phyloP scores from a whole-genome alignment of 1,140 invertebrate species.

The Pachypeltis micranthus region DNA sequence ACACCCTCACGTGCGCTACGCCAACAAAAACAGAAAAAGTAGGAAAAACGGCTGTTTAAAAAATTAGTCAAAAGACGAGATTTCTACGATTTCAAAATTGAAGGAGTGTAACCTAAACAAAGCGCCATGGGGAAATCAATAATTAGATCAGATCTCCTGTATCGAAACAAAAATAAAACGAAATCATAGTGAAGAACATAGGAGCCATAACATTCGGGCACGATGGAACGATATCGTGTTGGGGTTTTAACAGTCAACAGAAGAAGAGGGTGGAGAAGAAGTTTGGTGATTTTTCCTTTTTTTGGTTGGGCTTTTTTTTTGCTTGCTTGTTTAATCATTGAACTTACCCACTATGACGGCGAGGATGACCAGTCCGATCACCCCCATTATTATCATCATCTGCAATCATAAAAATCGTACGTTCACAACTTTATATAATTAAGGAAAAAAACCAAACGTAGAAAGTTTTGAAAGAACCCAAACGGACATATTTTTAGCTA shows the following conservation, averaged over 20 bases:
- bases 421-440: background rate
- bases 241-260: background rate
- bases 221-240: constrained; percentile 2
- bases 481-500: background rate
- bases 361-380: constrained; percentile 65
- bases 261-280: constrained; percentile 1
- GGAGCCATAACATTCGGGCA: background rate
- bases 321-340: constrained; percentile 21
- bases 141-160: too few relatives aligned
- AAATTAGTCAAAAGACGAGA: too few relatives aligned
- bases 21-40: too few relatives aligned
- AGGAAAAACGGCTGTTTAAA: too few relatives aligned
- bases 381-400: constrained; percentile 88
- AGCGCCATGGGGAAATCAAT: too few relatives aligned
- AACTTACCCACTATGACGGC: constrained; percentile 70
- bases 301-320: constrained; percentile 11
- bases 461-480: background rate
- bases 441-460: background rate
- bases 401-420: constrained; percentile 29
- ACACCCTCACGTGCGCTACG: too few relatives aligned
- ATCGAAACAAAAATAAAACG: too few relatives aligned
- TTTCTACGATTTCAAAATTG: too few relatives aligned
- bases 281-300: constrained; percentile 5
- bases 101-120: too few relatives aligned
- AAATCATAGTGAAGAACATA: too few relatives aligned